These are phyloP conservation scores for Mesocricetus auratus DNA, from an alignment of 2,113 vertebrate species.

Conservation along the genomic window DNA sequence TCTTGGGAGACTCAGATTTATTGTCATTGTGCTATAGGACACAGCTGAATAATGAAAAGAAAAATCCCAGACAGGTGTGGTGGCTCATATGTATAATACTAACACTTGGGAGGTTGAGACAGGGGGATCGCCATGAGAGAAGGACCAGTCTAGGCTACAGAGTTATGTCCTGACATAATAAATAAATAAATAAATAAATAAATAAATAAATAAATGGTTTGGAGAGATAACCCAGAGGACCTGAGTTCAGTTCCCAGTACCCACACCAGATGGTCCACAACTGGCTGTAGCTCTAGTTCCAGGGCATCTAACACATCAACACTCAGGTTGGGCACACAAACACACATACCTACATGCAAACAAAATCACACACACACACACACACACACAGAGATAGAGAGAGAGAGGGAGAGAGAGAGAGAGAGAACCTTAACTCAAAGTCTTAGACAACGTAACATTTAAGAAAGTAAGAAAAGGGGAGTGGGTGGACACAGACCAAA, in stretches of 20 bases:
- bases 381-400: not conserved
- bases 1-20: not conserved
- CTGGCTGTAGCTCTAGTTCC: not conserved
- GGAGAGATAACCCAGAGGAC: not conserved
- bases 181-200: too few relatives aligned
- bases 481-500: not conserved
- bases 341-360: not conserved
- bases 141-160: not conserved
- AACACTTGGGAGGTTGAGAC: not conserved
- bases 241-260: not conserved
- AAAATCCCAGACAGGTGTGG: not conserved
- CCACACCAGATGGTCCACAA: not conserved
- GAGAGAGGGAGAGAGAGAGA: not conserved
- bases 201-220: not conserved
- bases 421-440: not conserved
- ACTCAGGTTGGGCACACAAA: not conserved
- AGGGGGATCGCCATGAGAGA: not conserved
- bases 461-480: not conserved
- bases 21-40: not conserved
- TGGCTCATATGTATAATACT: not conserved
- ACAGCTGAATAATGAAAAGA: not conserved
- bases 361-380: not conserved
- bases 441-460: not conserved
- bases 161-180: not conserved
- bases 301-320: not conserved